Conservation (phyloP, 2,113 vertebrate species). For the Morone saxatilis region DNA sequence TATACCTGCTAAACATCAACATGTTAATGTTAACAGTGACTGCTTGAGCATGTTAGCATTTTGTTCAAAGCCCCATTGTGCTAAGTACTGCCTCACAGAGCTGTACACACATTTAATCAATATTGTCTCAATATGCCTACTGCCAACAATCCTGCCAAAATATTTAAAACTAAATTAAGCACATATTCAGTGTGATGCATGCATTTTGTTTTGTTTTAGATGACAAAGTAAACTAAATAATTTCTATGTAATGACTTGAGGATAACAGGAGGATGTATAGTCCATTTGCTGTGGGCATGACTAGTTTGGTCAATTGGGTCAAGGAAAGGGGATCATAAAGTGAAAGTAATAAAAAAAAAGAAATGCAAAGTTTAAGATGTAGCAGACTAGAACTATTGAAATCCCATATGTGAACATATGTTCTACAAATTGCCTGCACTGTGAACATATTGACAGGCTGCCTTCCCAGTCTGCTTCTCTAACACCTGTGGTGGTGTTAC, state of each 20-base stretch:
- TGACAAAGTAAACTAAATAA: too few species aligned
- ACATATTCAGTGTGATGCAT: not conserved
- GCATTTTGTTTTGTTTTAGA: too few species aligned
- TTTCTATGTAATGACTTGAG: too few species aligned
- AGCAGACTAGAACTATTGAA: not conserved
- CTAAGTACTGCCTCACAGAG: too few species aligned
- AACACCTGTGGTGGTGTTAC: constrained; percentile 22
- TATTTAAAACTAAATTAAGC: not conserved
- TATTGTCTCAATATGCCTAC: too few species aligned
- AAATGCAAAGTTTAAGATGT: not conserved
- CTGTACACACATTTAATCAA: too few species aligned
- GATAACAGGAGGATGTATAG: too few species aligned
- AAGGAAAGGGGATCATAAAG: not conserved
- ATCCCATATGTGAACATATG: constrained; percentile 34
- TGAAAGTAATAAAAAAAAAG: not conserved
- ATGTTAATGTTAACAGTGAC: too few species aligned
- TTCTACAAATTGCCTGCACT: constrained; percentile 17
- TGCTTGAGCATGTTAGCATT: not conserved
- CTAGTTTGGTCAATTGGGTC: not conserved
- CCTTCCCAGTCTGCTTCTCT: constrained; percentile 33
- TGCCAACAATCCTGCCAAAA: too few species aligned
- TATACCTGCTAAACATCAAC: too few species aligned
- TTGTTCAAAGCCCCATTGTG: not conserved
- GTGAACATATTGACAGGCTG: constrained; percentile 36
- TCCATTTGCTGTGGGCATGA: too few species aligned